A percentile compares a stretch with the other conserved stretches of the same genome.
These are phyloP conservation scores for Mystacides longicornis DNA, from an alignment of 2,888 invertebrate genomes.

Conservation along the genomic window DNA sequence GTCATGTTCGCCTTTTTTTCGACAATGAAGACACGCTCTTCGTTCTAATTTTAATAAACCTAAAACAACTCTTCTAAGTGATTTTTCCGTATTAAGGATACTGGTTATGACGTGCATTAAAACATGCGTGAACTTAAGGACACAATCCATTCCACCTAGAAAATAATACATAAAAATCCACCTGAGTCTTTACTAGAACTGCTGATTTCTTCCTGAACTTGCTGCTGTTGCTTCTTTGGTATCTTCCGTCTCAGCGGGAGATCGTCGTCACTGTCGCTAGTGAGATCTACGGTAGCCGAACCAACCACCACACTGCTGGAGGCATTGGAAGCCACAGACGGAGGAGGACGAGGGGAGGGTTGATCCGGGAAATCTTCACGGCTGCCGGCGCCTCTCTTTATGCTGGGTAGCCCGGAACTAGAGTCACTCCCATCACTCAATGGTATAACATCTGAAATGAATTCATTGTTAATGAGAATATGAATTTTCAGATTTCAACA, in stretches of 20 bases:
- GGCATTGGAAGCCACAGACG: slow-evolving; percentile 29
- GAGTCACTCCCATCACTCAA: slow-evolving; percentile 37
- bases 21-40: too few relatives aligned
- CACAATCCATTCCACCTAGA: not conserved
- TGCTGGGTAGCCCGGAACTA: slow-evolving; percentile 27
- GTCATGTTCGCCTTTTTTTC: too few relatives aligned
- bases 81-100: too few relatives aligned
- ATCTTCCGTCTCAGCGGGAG: slow-evolving; percentile 53
- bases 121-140: too few relatives aligned
- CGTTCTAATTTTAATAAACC: too few relatives aligned
- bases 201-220: not conserved
- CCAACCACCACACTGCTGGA: slow-evolving; percentile 35
- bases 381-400: slow-evolving; percentile 40
- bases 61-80: too few relatives aligned
- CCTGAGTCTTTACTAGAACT: not conserved
- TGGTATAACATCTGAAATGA: slow-evolving; percentile 42
- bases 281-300: slow-evolving; percentile 49
- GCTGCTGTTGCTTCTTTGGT: not conserved
- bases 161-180: not conserved
- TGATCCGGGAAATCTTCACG: slow-evolving; percentile 38
- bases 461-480: too few relatives aligned
- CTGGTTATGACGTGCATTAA: too few relatives aligned
- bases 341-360: slow-evolving; percentile 26
- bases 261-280: slow-evolving; percentile 64
- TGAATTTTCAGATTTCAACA: slow-evolving; percentile 23